phyloP scores from a whole-genome alignment of 2,113 vertebrate species.

The Arvicanthis niloticus region DNA sequence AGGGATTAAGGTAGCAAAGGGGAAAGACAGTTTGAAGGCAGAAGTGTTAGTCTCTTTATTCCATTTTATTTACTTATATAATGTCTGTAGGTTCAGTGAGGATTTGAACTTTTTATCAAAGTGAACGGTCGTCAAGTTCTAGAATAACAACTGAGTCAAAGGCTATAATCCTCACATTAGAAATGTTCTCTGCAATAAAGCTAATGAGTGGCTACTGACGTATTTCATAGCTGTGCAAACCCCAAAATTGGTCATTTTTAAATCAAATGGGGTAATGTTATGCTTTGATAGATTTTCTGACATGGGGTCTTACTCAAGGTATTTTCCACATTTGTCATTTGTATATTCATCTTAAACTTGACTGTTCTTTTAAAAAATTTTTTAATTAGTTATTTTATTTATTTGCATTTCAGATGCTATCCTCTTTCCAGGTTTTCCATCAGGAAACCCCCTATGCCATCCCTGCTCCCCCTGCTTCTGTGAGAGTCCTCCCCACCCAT shows the following conservation, averaged over 20 bases:
- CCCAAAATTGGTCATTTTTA: background rate
- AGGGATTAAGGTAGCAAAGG: background rate
- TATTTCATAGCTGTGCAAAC: background rate
- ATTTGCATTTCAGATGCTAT: no score
- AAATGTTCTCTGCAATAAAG: background rate
- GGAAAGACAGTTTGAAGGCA: background rate
- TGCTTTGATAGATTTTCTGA: background rate
- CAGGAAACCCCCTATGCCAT: no score
- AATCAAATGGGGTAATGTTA: background rate
- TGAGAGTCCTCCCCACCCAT: no score
- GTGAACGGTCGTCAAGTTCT: background rate
- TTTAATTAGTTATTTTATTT: no score
- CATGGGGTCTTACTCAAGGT: background rate
- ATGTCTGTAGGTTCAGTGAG: background rate
- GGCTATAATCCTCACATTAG: background rate
- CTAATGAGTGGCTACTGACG: background rate
- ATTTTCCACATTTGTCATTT: background rate
- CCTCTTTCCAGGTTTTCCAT: no score
- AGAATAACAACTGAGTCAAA: background rate
- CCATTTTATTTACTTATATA: background rate
- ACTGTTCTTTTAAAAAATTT: no score
- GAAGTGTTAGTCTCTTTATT: background rate
- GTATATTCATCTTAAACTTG: background rate
- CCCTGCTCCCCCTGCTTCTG: no score
- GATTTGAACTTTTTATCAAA: background rate